Base-by-base conservation (phyloP, 2,888 invertebrate genomes). In the Netelia fuscicornis region DNA sequence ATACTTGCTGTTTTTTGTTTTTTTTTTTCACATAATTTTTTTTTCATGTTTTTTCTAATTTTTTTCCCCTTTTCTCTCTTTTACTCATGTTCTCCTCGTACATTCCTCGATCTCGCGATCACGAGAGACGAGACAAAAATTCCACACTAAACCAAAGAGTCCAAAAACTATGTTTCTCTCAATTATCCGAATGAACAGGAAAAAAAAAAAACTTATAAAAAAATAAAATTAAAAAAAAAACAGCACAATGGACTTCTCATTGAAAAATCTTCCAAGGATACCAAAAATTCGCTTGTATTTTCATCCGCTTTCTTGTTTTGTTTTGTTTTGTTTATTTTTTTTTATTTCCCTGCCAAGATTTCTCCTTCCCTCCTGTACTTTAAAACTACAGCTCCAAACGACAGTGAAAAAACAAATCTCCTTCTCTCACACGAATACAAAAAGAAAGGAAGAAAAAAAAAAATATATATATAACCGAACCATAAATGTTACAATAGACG, bases 1-100 rank as follows among this genome's bases (percentile, higher is more conserved):
- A 74, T 74, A 84, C 56, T 78, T 84, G 67, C 48, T 84, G 67
- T 72, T 83, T 78, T 42, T 44, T 54, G 30, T 62, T 72, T 83
- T 78, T 42, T 44, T 54, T 44, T 62, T 75, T n/a, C 1, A 2
- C 56, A 2, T 25, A 0, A 25, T 56, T 56, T 56, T 17, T 20
- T 9, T 17, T n/a, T 13, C n/a, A 25, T 25, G 0, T 25, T 2
- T 25, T 5, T 6, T n/a, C 2, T 25, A 2, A 2, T 25, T 20
- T 37, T 64, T 44, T 62, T 75, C 23, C 1, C n/a, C 56, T 56
- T 56, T 20, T 13, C 6, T 17, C 17, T 56, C 17, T 1, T 17
- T 56, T 17, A 56, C n/a, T 17, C 20, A 20, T 56, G 30, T 30
- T 30, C 30, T 30, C 20, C 17, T 17, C 44, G n/a, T 23, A 64